Conservation (phyloP, 1,140 invertebrate species). For the Drosophila suzukii region DNA sequence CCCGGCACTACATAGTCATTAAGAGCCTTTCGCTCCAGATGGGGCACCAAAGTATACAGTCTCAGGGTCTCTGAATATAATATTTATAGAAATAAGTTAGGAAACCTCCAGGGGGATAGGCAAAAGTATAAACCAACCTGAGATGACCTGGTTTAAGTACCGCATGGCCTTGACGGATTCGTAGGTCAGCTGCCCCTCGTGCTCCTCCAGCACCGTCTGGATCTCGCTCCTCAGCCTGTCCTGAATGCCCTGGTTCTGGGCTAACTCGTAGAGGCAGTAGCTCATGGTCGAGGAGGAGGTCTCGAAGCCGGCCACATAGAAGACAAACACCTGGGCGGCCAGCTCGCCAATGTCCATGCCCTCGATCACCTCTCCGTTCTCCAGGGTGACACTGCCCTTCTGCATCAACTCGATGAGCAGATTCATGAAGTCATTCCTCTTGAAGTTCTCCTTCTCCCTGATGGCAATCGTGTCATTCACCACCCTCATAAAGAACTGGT, state of each 20-base stretch:
- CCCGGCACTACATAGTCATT: constrained; percentile 87
- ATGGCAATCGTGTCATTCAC: constrained; percentile 85
- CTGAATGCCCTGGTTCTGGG: constrained; percentile 85
- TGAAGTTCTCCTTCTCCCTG: constrained; percentile 85
- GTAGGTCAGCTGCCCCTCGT: constrained; percentile 86
- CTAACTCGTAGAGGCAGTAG: constrained; percentile 85
- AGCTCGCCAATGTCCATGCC: constrained; percentile 71
- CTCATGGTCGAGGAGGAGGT: constrained; percentile 85
- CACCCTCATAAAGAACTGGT: constrained; percentile 85
- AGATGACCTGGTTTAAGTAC: constrained; percentile 86
- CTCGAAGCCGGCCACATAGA: constrained; percentile 88
- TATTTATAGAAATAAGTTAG: constrained; percentile 49
- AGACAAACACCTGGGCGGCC: constrained; percentile 86
- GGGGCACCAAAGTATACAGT: constrained; percentile 87
- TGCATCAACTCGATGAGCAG: constrained; percentile 85
- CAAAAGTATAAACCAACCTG: constrained; percentile 69
- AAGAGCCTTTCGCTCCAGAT: constrained; percentile 86
- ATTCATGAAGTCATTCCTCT: constrained; percentile 86
- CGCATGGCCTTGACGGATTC: constrained; percentile 86
- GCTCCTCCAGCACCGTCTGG: constrained; percentile 80
- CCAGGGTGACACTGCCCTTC: constrained; percentile 48
- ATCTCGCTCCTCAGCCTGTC: constrained; percentile 85
- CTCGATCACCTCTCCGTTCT: constrained; percentile 55
- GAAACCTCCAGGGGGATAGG: not conserved
- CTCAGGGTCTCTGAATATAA: constrained; percentile 86